Evolutionary conservation across 2,113 vertebrate genomes (phyloP), one percentile per base, ranked within the genome.

Genomic region (Labeo catla): DNA sequence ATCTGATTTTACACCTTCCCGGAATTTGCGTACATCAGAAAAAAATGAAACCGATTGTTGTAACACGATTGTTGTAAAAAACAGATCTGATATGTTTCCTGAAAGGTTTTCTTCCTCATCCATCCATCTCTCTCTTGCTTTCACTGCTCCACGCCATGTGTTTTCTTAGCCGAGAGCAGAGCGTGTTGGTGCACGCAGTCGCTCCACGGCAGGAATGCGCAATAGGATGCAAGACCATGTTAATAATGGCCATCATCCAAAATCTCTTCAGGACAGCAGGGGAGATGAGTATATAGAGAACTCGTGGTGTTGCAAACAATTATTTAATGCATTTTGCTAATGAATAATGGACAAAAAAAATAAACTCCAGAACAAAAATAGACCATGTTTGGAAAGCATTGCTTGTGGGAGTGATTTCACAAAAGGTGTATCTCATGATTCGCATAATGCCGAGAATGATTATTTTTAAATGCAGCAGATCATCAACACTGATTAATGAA

Each of bases 131-230:
- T 68, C 36, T 74, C 72, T 77, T 39, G 83, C 65, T 90, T 84
- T 82, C 28, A 3, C 28, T 82, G 83, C 34, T 78, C 91, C 16
- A 84, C 43, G 84, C 59, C 84, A 43, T 49, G n/a, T 73, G 50
- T 89, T 86, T 85, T 84, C 85, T 76, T 73, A 88, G 87, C 77
- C 45, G 85, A n/a, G 77, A 87, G 80, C 59, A 68, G 89, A 76
- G 83, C 83, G 21, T 85, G 89, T 76, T 57, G 57, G 57, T 80
- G 59, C 89, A 84, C 81, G 89, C 74, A 85, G 83, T 72, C 85
- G 63, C 61, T 79, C 66, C 85, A 28, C 79, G 45, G 34, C 78
- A 88, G 89, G 87, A 87, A 90, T 90, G 85, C 57, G 82, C 43
- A 43, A 80, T 74, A 76, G 72, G 78, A 84, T 88, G 76, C 73